A percentile compares a stretch with the other conserved stretches of the same genome.
Evolutionary conservation across 2,113 vertebrate species (phyloP).

Genomic region (Serilophus lunatus): DNA sequence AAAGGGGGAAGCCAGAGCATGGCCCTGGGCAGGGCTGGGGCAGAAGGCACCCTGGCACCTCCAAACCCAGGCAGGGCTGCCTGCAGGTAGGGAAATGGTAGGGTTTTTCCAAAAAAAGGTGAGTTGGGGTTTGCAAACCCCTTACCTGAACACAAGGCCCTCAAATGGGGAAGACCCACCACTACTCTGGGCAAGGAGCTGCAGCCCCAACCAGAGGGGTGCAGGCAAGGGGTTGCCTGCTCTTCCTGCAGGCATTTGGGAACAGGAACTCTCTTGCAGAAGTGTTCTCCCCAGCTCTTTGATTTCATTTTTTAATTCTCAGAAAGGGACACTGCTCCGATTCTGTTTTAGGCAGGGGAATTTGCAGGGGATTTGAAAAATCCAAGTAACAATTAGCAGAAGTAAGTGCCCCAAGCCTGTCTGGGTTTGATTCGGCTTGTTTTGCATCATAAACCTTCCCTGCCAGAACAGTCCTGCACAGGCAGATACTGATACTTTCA

Average conservation of each 20-base stretch:
- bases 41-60: not conserved
- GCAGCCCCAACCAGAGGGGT: not conserved
- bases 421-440: not conserved
- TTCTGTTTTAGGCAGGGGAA: not conserved
- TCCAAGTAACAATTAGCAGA: not conserved
- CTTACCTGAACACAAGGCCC: not conserved
- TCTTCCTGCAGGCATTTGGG: not conserved
- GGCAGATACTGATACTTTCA: not conserved
- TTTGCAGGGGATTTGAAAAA: slow-evolving; percentile 17
- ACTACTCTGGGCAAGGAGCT: fast-evolving
- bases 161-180: not conserved
- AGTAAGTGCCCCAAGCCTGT: not conserved
- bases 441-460: not conserved
- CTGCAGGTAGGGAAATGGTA: fast-evolving
- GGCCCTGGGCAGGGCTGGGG: not conserved
- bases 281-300: not conserved
- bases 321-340: not conserved
- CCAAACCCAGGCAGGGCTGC: not conserved
- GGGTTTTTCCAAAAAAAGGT: fast-evolving
- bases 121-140: fast-evolving
- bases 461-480: not conserved
- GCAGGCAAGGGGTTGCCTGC: not conserved
- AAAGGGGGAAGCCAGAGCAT: not conserved
- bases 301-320: not conserved
- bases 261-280: not conserved